These are phyloP conservation scores for Ephydatia muelleri DNA, from an alignment of 37 sponge, comb jelly and placozoan genomes.

Conservation along the genomic window DNA sequence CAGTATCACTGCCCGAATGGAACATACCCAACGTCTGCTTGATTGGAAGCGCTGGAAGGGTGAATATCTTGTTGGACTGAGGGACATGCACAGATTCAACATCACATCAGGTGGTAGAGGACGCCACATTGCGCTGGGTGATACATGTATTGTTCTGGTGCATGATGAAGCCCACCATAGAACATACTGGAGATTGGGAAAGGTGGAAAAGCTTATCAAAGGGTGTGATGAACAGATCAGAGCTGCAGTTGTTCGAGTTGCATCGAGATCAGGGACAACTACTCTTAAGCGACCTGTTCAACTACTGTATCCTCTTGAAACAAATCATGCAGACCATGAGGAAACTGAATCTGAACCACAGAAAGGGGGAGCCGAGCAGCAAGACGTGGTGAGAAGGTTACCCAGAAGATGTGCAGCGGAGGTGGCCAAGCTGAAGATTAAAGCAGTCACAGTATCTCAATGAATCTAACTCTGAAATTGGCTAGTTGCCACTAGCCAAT, in stretches of 20 bases:
- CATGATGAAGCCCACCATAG: background rate
- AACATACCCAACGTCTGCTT: background rate
- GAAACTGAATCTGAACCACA: too few species aligned
- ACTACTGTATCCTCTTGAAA: background rate
- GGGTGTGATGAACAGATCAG: background rate
- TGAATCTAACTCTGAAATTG: too few species aligned
- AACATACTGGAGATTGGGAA: background rate
- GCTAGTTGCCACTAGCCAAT: too few species aligned
- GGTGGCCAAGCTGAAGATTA: too few species aligned
- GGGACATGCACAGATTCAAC: background rate
- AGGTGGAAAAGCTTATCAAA: background rate
- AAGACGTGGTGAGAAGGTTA: too few species aligned
- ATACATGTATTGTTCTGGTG: background rate
- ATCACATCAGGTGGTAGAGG: background rate
- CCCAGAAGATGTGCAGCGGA: too few species aligned
- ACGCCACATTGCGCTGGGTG: background rate
- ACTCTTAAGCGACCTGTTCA: background rate
- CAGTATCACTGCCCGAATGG: background rate
- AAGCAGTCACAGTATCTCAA: too few species aligned
- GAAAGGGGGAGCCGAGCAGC: too few species aligned
- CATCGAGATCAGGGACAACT: background rate
- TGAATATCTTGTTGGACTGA: background rate
- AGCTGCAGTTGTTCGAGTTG: background rate
- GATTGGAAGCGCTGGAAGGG: background rate
- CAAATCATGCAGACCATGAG: background rate